Conservation (phyloP, 2,797 vertebrate genomes). For the Hippopotamyrus pictus region DNA sequence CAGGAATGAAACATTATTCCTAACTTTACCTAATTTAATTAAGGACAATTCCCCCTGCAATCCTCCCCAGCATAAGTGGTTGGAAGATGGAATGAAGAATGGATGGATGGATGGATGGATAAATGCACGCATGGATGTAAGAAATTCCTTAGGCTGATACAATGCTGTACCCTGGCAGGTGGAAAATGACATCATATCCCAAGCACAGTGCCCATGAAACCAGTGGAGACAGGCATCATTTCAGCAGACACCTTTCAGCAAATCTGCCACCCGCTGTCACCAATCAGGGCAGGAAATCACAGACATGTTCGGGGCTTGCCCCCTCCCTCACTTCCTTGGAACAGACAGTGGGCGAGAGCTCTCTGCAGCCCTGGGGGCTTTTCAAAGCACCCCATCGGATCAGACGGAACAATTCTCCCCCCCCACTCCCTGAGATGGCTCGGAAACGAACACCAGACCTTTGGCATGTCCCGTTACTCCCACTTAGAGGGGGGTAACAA, state of each 20-base stretch:
- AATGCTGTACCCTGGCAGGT: not conserved
- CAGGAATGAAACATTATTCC: not conserved
- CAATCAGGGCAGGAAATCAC: constrained; percentile 78
- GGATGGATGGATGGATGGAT: not conserved
- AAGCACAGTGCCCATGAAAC: not conserved
- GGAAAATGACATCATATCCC: not conserved
- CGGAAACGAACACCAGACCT: constrained; percentile 46
- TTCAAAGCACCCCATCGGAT: constrained; percentile 54
- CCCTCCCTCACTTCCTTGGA: constrained; percentile 49
- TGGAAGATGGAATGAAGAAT: not conserved
- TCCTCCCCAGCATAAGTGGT: not conserved
- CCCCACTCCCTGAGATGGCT: constrained; percentile 49
- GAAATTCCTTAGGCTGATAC: not conserved
- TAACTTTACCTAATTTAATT: not conserved
- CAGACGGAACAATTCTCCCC: constrained; percentile 51
- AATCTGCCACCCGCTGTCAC: constrained; percentile 63
- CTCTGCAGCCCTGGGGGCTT: constrained; percentile 47
- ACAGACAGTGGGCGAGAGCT: constrained; percentile 48
- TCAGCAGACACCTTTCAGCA: constrained; percentile 56
- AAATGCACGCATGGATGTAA: not conserved
- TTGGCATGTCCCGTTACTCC: constrained; percentile 49
- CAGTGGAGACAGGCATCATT: constrained; percentile 41
- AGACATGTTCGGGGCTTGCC: constrained; percentile 54
- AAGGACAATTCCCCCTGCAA: not conserved
- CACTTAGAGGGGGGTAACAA: constrained; percentile 57